Percentiles rank a stretch among this genome's conserved stretches.
Evolutionary conservation across 92 coral and sea anemone species (phyloP).

Genomic region (Zoanthus sansibaricus): DNA sequence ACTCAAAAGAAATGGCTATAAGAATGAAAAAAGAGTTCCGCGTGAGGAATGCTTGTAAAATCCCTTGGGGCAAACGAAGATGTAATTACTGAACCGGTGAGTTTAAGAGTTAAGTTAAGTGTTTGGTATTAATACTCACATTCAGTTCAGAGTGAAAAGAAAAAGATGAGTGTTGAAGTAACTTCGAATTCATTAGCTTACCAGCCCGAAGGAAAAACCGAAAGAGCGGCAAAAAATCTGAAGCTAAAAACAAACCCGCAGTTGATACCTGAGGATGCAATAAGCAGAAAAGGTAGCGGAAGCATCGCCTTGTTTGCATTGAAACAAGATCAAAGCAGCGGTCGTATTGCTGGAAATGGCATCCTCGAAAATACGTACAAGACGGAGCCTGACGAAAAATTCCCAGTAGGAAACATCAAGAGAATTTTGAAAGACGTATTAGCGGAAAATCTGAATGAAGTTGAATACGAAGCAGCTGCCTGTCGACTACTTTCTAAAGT

Average conservation of each 20-base stretch:
- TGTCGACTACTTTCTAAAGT: slow-evolving; percentile 92
- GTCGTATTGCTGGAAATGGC: slow-evolving; percentile 61
- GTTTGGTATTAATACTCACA: background rate
- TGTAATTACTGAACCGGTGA: background rate
- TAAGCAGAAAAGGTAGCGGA: slow-evolving; percentile 28
- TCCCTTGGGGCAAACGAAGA: background rate
- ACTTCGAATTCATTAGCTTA: background rate
- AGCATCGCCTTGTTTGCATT: slow-evolving; percentile 60
- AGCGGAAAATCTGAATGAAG: slow-evolving; percentile 76
- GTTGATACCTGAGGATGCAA: slow-evolving; percentile 31
- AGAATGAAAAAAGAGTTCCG: background rate
- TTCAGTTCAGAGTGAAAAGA: background rate
- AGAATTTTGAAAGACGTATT: slow-evolving; percentile 77
- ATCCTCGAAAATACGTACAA: slow-evolving; percentile 80
- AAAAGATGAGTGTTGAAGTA: slow-evolving; percentile 61
- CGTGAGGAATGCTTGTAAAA: background rate
- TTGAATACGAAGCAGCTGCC: slow-evolving; percentile 77
- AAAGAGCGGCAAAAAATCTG: slow-evolving; percentile 74
- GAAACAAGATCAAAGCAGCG: slow-evolving; percentile 56
- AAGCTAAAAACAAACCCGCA: slow-evolving; percentile 60
- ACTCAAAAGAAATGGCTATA: background rate
- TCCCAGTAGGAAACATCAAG: slow-evolving; percentile 80
- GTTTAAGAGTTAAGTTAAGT: too few relatives aligned
- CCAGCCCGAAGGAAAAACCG: slow-evolving; percentile 54
- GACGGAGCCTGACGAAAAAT: slow-evolving; percentile 79